Conservation (phyloP, 1,140 invertebrate genomes). For the Leptonema lineaticorne region DNA sequence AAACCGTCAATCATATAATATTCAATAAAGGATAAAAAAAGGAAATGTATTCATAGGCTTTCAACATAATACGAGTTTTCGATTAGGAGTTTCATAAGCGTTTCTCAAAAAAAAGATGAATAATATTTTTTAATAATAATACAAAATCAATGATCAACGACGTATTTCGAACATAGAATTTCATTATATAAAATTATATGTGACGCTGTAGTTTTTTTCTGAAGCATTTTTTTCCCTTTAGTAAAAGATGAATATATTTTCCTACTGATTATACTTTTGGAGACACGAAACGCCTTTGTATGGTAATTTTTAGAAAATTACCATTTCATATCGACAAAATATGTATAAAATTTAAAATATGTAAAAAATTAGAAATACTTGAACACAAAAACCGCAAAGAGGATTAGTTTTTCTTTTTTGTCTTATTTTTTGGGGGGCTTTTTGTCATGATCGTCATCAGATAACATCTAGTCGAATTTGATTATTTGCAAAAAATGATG, state of each 20-base stretch:
- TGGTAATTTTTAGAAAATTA: slow-evolving; percentile 10
- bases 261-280: not conserved
- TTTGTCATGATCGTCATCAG: not conserved
- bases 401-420: not conserved
- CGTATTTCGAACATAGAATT: not conserved
- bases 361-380: not conserved
- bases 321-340: not conserved
- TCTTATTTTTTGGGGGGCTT: slow-evolving; percentile 4
- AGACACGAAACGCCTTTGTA: slow-evolving; percentile 1
- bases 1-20: no score
- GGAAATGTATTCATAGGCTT: no score
- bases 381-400: slow-evolving; percentile 3
- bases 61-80: no score
- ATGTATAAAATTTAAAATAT: not conserved
- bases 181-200: slow-evolving; percentile 13
- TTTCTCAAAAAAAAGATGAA: not conserved
- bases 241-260: not conserved
- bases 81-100: not conserved
- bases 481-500: not conserved
- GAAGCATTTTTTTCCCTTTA: not conserved
- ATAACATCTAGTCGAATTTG: not conserved
- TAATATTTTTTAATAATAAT: not conserved
- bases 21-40: no score
- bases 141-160: not conserved
- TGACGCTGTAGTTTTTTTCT: not conserved